Conservation (phyloP, 2,797 vertebrate genomes). For the Melanotaenia boesemani region DNA sequence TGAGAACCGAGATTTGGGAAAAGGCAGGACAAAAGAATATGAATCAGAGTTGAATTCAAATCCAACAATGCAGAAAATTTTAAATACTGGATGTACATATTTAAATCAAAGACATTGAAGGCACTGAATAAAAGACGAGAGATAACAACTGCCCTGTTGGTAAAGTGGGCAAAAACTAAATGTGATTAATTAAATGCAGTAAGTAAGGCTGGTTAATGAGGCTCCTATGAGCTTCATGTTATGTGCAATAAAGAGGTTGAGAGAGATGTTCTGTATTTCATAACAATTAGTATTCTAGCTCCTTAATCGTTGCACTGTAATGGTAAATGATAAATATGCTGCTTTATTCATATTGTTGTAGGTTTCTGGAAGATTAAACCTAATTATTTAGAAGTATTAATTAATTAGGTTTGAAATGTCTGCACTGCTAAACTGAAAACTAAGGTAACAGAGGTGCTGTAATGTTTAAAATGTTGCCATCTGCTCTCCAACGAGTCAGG, state of each 20-base stretch:
- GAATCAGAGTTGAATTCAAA: neutral
- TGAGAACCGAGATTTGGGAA: constrained; percentile 8
- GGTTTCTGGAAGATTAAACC: constrained; percentile 5
- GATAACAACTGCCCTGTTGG: constrained; percentile 1
- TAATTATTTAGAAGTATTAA: constrained; percentile 9
- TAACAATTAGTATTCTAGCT: constrained; percentile 43
- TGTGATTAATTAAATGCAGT: constrained; percentile 37
- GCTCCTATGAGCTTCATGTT: constrained; percentile 53
- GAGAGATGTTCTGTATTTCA: constrained; percentile 42
- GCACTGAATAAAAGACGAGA: neutral
- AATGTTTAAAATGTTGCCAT: constrained; percentile 27
- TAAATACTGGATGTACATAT: neutral
- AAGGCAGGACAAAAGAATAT: neutral
- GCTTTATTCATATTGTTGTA: constrained; percentile 6
- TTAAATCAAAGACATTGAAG: constrained; percentile 1
- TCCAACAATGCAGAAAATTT: neutral
- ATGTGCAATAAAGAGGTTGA: constrained; percentile 74
- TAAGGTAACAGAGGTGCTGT: constrained; percentile 30
- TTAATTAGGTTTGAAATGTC: constrained; percentile 31
- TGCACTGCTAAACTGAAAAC: constrained; percentile 20
- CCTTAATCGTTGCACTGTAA: constrained; percentile 28
- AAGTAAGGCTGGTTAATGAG: constrained; percentile 45
- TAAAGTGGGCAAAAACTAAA: constrained; percentile 10
- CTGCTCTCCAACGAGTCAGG: constrained; percentile 32
- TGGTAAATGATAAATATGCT: constrained; percentile 8